Evolutionary conservation across 2,113 vertebrate genomes (phyloP), one percentile per base, ranked within the genome.

Genomic region (Tichodroma muraria): DNA sequence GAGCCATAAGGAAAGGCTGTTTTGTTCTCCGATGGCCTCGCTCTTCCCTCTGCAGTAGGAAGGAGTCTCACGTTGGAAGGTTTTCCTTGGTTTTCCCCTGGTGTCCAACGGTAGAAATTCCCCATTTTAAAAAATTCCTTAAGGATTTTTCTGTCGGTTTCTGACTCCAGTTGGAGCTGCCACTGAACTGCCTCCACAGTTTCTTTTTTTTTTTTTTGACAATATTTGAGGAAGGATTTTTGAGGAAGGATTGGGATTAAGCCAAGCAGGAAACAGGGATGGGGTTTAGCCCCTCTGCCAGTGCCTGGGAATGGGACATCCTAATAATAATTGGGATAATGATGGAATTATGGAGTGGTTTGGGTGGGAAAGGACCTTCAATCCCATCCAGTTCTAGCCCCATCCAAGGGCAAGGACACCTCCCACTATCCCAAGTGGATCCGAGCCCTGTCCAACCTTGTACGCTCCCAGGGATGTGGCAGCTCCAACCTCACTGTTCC

Each of bases 41-140:
- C 18, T 50, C 33, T 61, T 83, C 38, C 27, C 22, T 37, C 38
- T 27, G 22, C 14, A 14, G 23, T 8, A 8, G 22, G 49, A 83
- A 15, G 0, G 2, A 45, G 27, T 7, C 16, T 11, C 33, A 6
- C 0, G 0, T 27, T 22, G 49, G 59, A 27, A 84, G 1, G 6
- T 64, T 64, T 84, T 73, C 49, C 40, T 47, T 47, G 28, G 8
- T 56, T 73, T 47, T 8, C 33, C 21, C 22, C 22, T 19, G 19
- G 40, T 15, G 23, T 15, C 49, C 17, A 9, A 2, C 1, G 11
- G 27, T 2, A 15, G 6, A 45, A 63, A 72, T 54, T 4, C 22
- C 33, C 6, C 18, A 10, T 9, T 38, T 15, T 0, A 19, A 23
- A 37, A 54, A 47, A 47, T n/a, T 84, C 40, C 49, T 8, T 6